A percentile compares a stretch with the other conserved stretches of the same genome.
These are phyloP conservation scores for Catharus bicknelli DNA, from an alignment of 2,113 vertebrate genomes.

Conservation along the genomic window DNA sequence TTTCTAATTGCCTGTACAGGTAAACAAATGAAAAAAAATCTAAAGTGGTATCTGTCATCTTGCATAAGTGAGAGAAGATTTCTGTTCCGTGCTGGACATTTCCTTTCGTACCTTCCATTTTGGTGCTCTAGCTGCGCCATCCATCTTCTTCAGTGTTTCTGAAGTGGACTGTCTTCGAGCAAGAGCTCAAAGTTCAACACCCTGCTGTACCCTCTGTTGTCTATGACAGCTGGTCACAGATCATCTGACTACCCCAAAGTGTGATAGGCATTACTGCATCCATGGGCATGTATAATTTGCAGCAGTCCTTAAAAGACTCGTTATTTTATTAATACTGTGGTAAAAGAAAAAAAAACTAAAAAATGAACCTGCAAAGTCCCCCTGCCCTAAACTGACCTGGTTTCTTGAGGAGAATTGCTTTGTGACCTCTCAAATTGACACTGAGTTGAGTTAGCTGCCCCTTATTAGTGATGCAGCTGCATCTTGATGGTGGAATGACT, in stretches of 20 bases:
- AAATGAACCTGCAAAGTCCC: rapidly evolving
- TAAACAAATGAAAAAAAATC: neutral
- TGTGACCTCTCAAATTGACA: neutral
- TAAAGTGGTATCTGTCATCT: neutral
- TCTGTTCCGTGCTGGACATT: neutral
- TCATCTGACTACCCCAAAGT: neutral
- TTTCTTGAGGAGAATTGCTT: neutral
- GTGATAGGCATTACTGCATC: neutral
- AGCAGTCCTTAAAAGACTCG: neutral
- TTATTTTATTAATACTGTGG: neutral
- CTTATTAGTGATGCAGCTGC: neutral
- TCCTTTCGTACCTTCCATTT: neutral
- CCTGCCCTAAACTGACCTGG: neutral
- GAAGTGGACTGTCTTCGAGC: neutral
- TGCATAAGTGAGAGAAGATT: neutral
- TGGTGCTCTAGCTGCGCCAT: neutral
- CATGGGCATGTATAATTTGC: neutral
- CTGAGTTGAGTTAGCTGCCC: neutral
- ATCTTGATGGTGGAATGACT: neutral
- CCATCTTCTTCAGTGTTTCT: neutral
- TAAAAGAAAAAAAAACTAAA: neutral
- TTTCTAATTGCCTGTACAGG: neutral
- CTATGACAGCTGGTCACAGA: neutral
- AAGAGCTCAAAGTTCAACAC: neutral
- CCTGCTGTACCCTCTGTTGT: neutral